Evolutionary conservation across 2,113 vertebrate genomes (phyloP), one percentile per base, ranked within the genome.

Genomic region (Perca schrenkii): DNA sequence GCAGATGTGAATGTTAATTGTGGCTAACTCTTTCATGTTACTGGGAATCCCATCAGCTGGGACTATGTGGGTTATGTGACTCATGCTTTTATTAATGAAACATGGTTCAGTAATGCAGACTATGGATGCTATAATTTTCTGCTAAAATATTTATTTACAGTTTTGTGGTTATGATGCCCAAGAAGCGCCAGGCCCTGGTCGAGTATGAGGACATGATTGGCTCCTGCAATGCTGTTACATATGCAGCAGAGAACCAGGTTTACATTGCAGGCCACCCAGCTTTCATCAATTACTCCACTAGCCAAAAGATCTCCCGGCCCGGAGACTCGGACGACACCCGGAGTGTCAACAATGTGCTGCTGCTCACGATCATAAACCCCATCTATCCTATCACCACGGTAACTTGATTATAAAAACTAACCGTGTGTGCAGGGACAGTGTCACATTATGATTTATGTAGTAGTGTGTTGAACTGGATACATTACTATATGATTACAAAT

Each of bases 131-230:
- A 1, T 63, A 17, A 63, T 62, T 47, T 47, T 50, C 6, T 43
- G 50, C 47, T 46, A 2, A 28, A 17, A 11, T 21, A 28, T 53
- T 36, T 64, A 0, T 61, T 5, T 54, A 1, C 78, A 99, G 98
- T 86, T 99, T 96, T 63, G 98, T 98, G 82, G 98, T 99, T 79
- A 97, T 99, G 92, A 99, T 99, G 98, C 97, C 98, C 1, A 99
- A 99, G 93, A 99, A 99, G 86, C 93, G 98, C 0, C 98, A 99
- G 82, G 98, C 98, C 0, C 89, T 99, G 87, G 98, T 99, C 81
- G 98, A 99, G 87, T 99, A 97, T 3, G 97, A 99, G 89, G 97
- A 99, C 69, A 94, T 97, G 77, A 95, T 96, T 2, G 97, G 97
- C 5, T 97, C 98, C 56, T 96, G 96, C 84, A 98, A 97, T 0